Evolutionary conservation across 2,113 vertebrate genomes (phyloP), one percentile per base, ranked within the genome.

Genomic region (Salvelinus alpinus): DNA sequence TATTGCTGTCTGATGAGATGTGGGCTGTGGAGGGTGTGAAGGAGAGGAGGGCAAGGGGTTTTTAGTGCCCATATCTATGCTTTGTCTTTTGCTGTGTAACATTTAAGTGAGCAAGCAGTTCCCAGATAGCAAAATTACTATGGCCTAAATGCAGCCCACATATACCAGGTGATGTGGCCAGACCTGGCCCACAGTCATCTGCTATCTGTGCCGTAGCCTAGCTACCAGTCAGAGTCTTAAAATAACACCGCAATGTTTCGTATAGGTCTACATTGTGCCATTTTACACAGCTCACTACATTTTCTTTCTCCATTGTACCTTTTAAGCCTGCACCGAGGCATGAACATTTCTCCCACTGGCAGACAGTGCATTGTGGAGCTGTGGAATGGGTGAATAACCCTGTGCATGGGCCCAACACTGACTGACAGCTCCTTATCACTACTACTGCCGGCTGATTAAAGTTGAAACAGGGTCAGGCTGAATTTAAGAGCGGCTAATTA

Each of bases 401-500:
- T 18, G 51, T 18, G 51, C 16, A 54, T 54, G 51, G 51, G 51
- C 51, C 51, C 13, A 14, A 54, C 51, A 18, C 51, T 93, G 91
- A 94, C 76, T 90, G 90, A 88, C 92, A 82, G 90, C 77, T 87
- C 82, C 86, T 93, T 93, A 93, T 93, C 92, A 80, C 78, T 24
- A 70, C 86, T 70, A 75, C 73, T 65, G 60, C 85, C 57, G 67
- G 84, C 84, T 92, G 87, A 93, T 93, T 90, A 88, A 75, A 93
- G 86, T 90, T 91, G 86, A 92, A 89, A 88, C 72, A 78, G 89
- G 92, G 90, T 92, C 91, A 93, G 87, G 76, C 72, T 86, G 89
- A 91, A 92, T 93, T 93, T 93, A 92, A 87, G 89, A 76, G 20
- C 27, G 83, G 87, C 88, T 93, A 91, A 94, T 94, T 93, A 92